Evolutionary conservation across 2,888 invertebrate species (phyloP), one percentile per base, ranked within the genome.

Genomic region (Drosophila parthenogenetica): DNA sequence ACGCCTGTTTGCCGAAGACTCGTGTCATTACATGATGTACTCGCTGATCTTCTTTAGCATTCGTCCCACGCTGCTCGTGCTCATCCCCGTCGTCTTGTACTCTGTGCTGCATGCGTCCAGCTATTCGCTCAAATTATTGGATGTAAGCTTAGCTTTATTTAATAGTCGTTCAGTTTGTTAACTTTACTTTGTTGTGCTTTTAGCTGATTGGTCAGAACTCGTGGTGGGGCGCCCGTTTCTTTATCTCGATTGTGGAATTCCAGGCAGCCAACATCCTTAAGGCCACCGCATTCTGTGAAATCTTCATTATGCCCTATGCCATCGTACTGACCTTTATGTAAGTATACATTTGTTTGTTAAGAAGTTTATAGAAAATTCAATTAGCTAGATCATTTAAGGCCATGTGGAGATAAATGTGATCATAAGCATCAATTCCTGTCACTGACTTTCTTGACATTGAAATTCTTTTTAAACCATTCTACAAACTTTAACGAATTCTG

Each of bases 21-120:
- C 98, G 85, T 98, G 97, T 73, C 99, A 99, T 92, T 99, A 99
- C 91, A 94, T 99, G 77, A 95, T 99, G 93, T 99, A 96, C 93
- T 97, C 98, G 48, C 93, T 98, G 81, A 97, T 99, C 90, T 99
- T 99, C 92, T 94, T 99, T 89, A 98, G 97, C 92, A 96, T 96
- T 37, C 94, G 96, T 63, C 98, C 99, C 25, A 95, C 98, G 57
- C 95, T 98, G 78, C 94, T 99, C 94, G 97, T 97, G 17, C 93
- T 99, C 82, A 93, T 97, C 69, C 99, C 99, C 5, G 95, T 99
- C 67, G 95, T 97, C 84, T 93, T 99, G 77, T 99, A 98, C 93
- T 98, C 98, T 2, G 91, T 98, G 13, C 94, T 99, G 48, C 99
- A 99, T 93, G 96, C 97, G 45, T 96, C 98, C 19, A 98, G 97